phyloP scores from a whole-genome alignment of 2,888 invertebrate genomes.

The Dryocosmus kuriphilus region DNA sequence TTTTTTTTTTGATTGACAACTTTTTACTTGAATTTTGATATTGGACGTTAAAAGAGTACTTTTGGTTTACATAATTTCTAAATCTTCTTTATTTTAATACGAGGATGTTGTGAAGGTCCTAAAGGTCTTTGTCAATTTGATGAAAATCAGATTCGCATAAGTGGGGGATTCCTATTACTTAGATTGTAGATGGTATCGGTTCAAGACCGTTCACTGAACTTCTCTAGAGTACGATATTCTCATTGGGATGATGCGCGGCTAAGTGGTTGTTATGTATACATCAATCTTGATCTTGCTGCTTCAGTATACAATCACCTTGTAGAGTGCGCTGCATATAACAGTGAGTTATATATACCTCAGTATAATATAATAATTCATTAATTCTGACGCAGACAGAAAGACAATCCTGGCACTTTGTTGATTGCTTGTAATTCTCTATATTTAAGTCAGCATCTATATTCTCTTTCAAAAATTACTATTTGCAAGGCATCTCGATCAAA shows the following conservation, averaged over 20 bases:
- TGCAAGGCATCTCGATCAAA: too few species aligned
- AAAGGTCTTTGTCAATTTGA: conserved; percentile 5
- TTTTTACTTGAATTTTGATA: too few species aligned
- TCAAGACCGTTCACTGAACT: conserved; percentile 56
- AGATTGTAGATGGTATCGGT: conserved; percentile 68
- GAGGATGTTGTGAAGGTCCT: not conserved
- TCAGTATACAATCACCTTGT: conserved; percentile 42
- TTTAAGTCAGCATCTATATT: not conserved
- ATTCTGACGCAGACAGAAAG: conserved; percentile 25
- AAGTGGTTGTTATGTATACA: conserved; percentile 71
- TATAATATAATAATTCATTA: too few species aligned
- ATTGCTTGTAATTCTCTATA: not conserved
- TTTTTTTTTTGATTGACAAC: too few species aligned
- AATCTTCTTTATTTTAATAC: too few species aligned
- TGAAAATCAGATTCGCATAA: not conserved
- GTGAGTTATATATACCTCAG: too few species aligned
- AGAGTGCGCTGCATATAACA: conserved; percentile 11
- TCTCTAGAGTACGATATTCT: conserved; percentile 60
- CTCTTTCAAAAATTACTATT: not conserved
- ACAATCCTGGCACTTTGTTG: not conserved
- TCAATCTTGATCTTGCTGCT: conserved; percentile 71
- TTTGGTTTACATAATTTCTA: too few species aligned
- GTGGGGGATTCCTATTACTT: conserved; percentile 68
- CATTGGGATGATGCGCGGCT: conserved; percentile 74
- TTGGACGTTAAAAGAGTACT: too few species aligned